Base-by-base conservation (phyloP, 2,888 invertebrate genomes). In the Hedya salicella region DNA sequence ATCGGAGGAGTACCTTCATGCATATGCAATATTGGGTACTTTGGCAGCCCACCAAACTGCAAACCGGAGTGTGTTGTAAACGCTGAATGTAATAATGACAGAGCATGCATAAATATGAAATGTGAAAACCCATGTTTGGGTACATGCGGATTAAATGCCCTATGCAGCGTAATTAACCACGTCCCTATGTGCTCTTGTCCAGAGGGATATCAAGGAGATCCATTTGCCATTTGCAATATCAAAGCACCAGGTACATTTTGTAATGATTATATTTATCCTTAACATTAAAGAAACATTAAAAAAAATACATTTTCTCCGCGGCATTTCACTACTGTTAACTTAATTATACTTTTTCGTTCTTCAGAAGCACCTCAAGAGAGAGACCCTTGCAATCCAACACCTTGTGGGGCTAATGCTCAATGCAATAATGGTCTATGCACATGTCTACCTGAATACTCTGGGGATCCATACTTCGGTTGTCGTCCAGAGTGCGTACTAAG, bases 401-500 rank as follows among this genome's bases (percentile, higher is more conserved):
- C 97, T 0, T 97, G 97, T 78, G 97, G 97, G 53, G 82, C 95
- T 5, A 97, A 97, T 78, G 94, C 97, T 0, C 83, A 94, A 71
- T 96, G 96, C 76, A 93, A 93, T 59, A 93, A 95, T 62, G 96
- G 96, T 1, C 91, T 94, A 59, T 97, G 97, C 80, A 94, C 94
- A 59, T 97, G 97, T 81, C 85, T 95, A 62, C 93, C 95, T 1
- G 96, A 96, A 78, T 96, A 96, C 79, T 94, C 95, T 68, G 97
- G 97, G 30, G 96, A 96, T 88, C 96, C 97, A 0, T 94, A 94
- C 75, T 93, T 94, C 67, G 95, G 95, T 46, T 97, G 97, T 81
- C 94, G 96, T 73, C 97, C 97, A 0, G 96, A 97, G 86, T 97
- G 97, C 84, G 94, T 96, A 0, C 85, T 96, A 1, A 97, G 95